phyloP scores from a whole-genome alignment of 1,140 invertebrate genomes.

The Chelonus insularis region DNA sequence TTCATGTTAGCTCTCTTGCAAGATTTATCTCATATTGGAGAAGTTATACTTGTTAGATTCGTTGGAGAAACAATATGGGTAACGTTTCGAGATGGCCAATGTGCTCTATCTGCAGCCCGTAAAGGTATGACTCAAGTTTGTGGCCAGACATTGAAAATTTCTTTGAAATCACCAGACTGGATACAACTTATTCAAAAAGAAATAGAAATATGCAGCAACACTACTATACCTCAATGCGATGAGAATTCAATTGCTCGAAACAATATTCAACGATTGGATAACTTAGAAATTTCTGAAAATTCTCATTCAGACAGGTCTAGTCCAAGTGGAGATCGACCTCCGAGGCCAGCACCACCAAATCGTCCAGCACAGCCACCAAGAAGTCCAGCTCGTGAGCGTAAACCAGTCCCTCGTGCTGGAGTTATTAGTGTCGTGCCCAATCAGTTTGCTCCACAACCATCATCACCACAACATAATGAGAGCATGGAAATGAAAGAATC shows the following conservation, averaged over 20 bases:
- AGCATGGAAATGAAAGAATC: slow-evolving; percentile 31
- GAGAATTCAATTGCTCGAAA: slow-evolving; percentile 47
- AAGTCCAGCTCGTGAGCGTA: slow-evolving; percentile 42
- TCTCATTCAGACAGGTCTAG: slow-evolving; percentile 39
- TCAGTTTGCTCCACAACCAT: slow-evolving; percentile 38
- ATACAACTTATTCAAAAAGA: slow-evolving; percentile 77
- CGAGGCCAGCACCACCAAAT: slow-evolving; percentile 60
- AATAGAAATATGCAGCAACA: slow-evolving; percentile 79
- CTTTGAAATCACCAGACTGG: slow-evolving; percentile 87
- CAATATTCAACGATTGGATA: slow-evolving; percentile 49
- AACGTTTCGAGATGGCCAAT: slow-evolving; percentile 84
- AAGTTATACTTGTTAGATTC: slow-evolving; percentile 88
- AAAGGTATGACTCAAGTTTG: slow-evolving; percentile 67
- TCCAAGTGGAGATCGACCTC: slow-evolving; percentile 41
- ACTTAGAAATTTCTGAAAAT: slow-evolving; percentile 45
- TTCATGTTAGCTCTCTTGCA: slow-evolving; percentile 73
- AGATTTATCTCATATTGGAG: slow-evolving; percentile 76
- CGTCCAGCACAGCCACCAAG: slow-evolving; percentile 62
- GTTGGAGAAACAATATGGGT: slow-evolving; percentile 87
- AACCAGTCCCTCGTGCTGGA: slow-evolving; percentile 48
- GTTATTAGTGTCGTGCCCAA: slow-evolving; percentile 47
- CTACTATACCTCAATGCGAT: slow-evolving; percentile 75
- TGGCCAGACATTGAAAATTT: slow-evolving; percentile 70
- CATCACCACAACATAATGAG: not conserved
- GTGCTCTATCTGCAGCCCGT: slow-evolving; percentile 74